A percentile compares a stretch with the other conserved stretches of the same genome.
Evolutionary conservation across 2,113 vertebrate genomes (phyloP).

Genomic region (Mormyrus lacerda): DNA sequence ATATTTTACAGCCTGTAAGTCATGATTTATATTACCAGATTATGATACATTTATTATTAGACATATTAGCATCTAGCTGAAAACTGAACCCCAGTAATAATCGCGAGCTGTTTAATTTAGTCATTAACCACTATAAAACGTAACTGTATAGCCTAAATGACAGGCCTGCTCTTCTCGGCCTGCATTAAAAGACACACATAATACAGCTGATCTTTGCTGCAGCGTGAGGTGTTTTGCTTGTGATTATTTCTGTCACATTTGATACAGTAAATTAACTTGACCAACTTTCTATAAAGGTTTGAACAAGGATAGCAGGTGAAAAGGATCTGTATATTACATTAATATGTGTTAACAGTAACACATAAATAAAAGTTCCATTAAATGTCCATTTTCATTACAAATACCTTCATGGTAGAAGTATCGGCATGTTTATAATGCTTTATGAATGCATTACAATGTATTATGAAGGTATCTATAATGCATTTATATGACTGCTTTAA

Average conservation of each 20-base stretch:
- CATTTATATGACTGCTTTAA: not conserved
- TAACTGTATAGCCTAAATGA: constrained; percentile 1
- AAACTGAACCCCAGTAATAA: not conserved
- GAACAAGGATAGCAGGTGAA: not conserved
- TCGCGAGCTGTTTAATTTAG: not conserved
- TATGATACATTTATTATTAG: not conserved
- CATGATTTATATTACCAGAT: not conserved
- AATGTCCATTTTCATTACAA: not conserved
- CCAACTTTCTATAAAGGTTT: not conserved
- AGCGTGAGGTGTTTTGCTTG: not conserved
- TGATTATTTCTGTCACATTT: not conserved
- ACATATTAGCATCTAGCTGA: not conserved
- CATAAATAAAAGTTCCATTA: not conserved
- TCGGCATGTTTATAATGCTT: not conserved
- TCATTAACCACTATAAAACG: not conserved
- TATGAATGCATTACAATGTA: not conserved
- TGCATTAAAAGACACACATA: not conserved
- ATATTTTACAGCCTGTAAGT: not conserved
- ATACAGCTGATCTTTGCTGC: not conserved
- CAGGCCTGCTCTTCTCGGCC: not conserved
- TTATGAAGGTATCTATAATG: not conserved
- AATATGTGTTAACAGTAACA: not conserved
- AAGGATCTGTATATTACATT: not conserved
- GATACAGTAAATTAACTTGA: not conserved
- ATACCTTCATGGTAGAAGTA: not conserved